These are phyloP conservation scores for Oscheius sp. DNA, from an alignment of 1,140 invertebrate species.

Conservation along the genomic window DNA sequence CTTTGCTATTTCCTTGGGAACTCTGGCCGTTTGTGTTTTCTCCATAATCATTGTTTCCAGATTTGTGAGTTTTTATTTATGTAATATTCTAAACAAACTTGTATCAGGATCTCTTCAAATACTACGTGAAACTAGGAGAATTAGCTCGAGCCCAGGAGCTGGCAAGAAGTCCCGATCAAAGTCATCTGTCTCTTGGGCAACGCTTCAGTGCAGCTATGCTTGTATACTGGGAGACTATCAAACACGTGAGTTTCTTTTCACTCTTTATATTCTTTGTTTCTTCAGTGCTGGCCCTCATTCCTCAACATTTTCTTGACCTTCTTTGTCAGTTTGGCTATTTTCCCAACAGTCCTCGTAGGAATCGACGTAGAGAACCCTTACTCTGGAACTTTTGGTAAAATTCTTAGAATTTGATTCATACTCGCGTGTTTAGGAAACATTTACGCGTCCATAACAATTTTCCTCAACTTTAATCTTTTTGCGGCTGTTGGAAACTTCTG, in stretches of 20 bases:
- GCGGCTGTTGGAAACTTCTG: slow-evolving; percentile 19
- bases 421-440: slow-evolving; percentile 2
- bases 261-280: background rate
- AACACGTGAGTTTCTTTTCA: background rate
- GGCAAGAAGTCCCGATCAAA: background rate
- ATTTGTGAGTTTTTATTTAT: background rate
- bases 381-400: background rate
- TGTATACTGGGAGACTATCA: background rate
- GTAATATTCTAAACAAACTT: background rate
- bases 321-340: slow-evolving; percentile 19
- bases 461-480: slow-evolving; percentile 19
- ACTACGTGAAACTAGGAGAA: slow-evolving; percentile 10
- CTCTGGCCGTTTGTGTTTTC: slow-evolving; percentile 6
- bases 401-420: background rate
- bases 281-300: slow-evolving; percentile 26
- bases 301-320: slow-evolving; percentile 16
- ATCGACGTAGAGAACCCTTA: background rate
- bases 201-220: background rate
- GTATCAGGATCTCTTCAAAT: slow-evolving; percentile 23
- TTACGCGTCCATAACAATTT: background rate
- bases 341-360: slow-evolving; percentile 18
- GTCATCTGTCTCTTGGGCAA: background rate
- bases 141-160: background rate
- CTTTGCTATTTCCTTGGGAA: slow-evolving; percentile 17
- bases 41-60: background rate